Percentiles rank a stretch among this genome's conserved stretches.
phyloP scores from a whole-genome alignment of 2,113 vertebrate genomes.

The Ifrita kowaldi region DNA sequence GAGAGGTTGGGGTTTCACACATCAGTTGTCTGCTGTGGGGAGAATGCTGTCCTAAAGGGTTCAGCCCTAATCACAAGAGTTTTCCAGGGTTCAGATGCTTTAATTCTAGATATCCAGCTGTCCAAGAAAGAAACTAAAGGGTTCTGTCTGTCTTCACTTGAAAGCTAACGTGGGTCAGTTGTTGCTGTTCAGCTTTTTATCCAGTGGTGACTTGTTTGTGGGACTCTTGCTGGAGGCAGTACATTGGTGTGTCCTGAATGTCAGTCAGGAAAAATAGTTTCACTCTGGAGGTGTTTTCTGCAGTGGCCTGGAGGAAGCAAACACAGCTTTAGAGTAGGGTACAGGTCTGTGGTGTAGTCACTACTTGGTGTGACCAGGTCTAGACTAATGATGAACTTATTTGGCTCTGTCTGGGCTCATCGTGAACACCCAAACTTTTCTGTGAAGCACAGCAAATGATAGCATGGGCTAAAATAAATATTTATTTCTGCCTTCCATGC shows the following conservation, averaged over 20 bases:
- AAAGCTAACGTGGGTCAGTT: background rate
- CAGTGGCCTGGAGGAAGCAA: background rate
- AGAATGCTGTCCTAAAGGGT: background rate
- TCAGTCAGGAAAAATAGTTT: background rate
- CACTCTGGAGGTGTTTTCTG: background rate
- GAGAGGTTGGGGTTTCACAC: fast-evolving
- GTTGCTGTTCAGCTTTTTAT: background rate
- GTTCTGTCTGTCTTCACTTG: background rate
- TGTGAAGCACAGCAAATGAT: background rate
- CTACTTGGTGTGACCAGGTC: background rate
- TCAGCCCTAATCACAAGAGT: background rate
- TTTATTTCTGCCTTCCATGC: slow-evolving; percentile 6
- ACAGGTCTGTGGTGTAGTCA: background rate
- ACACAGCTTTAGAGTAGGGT: background rate
- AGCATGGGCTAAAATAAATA: slow-evolving; percentile 22
- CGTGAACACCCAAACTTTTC: background rate
- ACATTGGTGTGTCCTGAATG: background rate
- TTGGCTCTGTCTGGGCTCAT: slow-evolving; percentile 7
- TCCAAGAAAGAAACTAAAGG: background rate
- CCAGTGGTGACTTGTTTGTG: background rate
- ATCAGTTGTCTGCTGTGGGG: fast-evolving
- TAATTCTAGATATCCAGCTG: background rate
- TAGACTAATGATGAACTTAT: slow-evolving; percentile 28
- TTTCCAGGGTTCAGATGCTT: background rate
- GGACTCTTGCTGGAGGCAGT: background rate